phyloP scores from a whole-genome alignment of 2,113 vertebrate species.

The Leptobrachium ailaonicum region DNA sequence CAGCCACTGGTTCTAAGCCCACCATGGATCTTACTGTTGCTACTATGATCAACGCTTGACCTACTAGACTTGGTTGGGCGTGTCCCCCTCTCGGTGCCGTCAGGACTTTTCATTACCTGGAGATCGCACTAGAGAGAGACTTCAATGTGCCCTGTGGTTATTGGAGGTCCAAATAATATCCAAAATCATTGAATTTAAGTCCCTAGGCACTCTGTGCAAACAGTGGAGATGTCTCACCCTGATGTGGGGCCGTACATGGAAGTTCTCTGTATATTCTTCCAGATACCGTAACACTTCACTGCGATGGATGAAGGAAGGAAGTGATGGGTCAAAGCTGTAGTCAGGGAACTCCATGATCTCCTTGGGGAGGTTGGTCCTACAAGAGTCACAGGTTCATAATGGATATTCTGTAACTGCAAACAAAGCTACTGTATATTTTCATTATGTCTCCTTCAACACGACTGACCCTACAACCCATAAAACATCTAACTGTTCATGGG shows the following conservation, averaged over 20 bases:
- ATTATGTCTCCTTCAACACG: background rate
- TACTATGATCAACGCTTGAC: too few species aligned
- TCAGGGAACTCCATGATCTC: conserved; percentile 82
- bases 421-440: background rate
- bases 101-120: too few species aligned
- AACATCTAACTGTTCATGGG: too few species aligned
- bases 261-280: conserved; percentile 64
- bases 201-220: too few species aligned
- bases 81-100: too few species aligned
- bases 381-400: background rate
- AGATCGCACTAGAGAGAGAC: too few species aligned
- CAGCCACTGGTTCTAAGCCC: too few species aligned
- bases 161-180: too few species aligned
- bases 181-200: too few species aligned
- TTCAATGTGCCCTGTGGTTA: too few species aligned
- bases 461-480: background rate
- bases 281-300: conserved; percentile 70
- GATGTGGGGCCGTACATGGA: conserved; percentile 63
- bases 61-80: too few species aligned
- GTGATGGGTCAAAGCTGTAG: conserved; percentile 68
- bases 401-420: background rate
- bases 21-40: too few species aligned
- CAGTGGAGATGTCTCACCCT: conserved; percentile 55
- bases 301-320: conserved; percentile 75
- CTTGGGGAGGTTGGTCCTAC: conserved; percentile 79